These are phyloP conservation scores for Hedya salicella DNA, from an alignment of 2,888 invertebrate species.

Conservation along the genomic window DNA sequence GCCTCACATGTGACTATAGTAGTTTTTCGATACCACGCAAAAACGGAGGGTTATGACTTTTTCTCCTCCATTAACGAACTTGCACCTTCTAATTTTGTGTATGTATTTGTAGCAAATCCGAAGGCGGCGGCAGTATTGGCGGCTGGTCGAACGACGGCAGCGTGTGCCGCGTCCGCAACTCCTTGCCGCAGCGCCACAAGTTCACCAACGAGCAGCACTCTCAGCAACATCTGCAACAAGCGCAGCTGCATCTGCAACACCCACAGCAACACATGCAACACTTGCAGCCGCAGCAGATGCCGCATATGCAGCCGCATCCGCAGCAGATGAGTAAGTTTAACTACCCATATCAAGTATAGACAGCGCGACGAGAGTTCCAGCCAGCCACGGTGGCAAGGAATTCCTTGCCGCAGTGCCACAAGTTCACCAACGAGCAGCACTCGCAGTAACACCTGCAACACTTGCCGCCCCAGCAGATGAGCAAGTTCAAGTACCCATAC, in stretches of 20 bases:
- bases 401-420: too few species aligned
- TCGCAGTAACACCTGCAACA: not conserved
- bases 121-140: slow-evolving; percentile 75
- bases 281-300: slow-evolving; percentile 49
- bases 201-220: slow-evolving; percentile 77
- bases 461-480: slow-evolving; percentile 42
- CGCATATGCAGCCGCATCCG: slow-evolving; percentile 26
- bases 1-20: too few species aligned
- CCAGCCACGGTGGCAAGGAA: too few species aligned
- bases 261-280: slow-evolving; percentile 50
- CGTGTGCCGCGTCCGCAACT: slow-evolving; percentile 76
- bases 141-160: slow-evolving; percentile 80
- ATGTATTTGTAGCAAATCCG: slow-evolving; percentile 75
- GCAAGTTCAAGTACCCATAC: slow-evolving; percentile 23
- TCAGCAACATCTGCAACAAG: slow-evolving; percentile 62
- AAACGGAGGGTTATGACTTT: too few species aligned
- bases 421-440: not conserved
- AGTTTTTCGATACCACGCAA: too few species aligned
- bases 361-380: too few species aligned
- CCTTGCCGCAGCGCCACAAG: slow-evolving; percentile 75
- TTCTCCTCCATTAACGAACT: too few species aligned
- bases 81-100: too few species aligned
- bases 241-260: slow-evolving; percentile 56
- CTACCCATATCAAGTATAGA: too few species aligned
- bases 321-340: slow-evolving; percentile 44